These are phyloP conservation scores for Latrodectus elegans DNA, from an alignment of 2,888 invertebrate species.

Conservation along the genomic window DNA sequence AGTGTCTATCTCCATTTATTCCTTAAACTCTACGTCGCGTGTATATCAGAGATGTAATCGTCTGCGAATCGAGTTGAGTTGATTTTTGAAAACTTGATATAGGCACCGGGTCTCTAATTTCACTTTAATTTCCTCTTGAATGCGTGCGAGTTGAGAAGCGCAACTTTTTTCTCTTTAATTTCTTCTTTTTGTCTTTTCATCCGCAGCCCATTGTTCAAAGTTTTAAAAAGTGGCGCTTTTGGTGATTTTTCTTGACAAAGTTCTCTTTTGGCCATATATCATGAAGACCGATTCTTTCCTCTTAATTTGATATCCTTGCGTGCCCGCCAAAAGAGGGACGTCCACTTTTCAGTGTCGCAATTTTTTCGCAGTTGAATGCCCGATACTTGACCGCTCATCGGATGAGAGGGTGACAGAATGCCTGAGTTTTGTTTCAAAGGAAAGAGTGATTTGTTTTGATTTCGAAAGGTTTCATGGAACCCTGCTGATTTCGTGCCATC, in stretches of 20 bases:
- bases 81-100: background rate
- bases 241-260: background rate
- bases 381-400: background rate
- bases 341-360: background rate
- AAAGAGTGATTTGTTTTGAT: slow-evolving; percentile 1
- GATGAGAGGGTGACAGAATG: background rate
- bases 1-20: background rate
- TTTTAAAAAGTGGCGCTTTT: background rate
- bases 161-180: background rate
- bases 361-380: background rate
- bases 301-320: background rate
- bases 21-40: background rate
- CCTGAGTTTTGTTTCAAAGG: background rate
- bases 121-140: background rate
- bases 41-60: background rate
- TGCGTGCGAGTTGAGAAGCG: background rate
- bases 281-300: background rate
- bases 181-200: background rate
- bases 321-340: background rate
- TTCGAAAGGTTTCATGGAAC: no score
- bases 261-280: background rate
- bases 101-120: background rate
- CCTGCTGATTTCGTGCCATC: no score
- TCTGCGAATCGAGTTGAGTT: background rate
- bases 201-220: background rate